These are phyloP conservation scores for Neoitamus cyanurus DNA, from an alignment of 2,888 invertebrate genomes.

Conservation along the genomic window DNA sequence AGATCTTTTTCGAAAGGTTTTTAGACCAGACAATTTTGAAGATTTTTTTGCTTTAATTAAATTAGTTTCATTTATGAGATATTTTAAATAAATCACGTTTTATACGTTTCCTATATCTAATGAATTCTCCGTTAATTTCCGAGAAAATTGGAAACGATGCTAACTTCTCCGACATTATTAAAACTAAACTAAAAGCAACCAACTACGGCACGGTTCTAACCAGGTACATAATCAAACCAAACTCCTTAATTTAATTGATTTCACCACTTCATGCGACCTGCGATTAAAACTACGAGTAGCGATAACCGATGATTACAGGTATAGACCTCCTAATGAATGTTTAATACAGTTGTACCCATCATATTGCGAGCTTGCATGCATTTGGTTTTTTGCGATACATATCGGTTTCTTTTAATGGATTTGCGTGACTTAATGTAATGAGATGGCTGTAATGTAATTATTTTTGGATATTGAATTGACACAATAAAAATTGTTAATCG, in stretches of 20 bases:
- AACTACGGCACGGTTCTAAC: not conserved
- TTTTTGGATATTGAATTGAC: too few relatives aligned
- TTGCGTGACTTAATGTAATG: too few relatives aligned
- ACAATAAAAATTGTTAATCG: too few relatives aligned
- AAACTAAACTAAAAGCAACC: not conserved
- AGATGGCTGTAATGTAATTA: too few relatives aligned
- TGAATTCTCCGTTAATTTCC: not conserved
- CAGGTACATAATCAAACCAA: not conserved
- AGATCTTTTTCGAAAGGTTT: not conserved
- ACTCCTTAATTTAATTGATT: not conserved
- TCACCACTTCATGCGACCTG: not conserved
- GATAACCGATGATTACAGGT: not conserved
- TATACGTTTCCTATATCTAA: not conserved
- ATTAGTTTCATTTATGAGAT: not conserved
- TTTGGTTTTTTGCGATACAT: too few relatives aligned
- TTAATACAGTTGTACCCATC: too few relatives aligned
- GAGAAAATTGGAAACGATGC: not conserved
- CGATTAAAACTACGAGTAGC: not conserved
- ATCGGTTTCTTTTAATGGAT: too few relatives aligned
- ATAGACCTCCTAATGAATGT: not conserved
- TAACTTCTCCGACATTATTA: not conserved
- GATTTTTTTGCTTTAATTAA: not conserved
- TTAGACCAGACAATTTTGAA: not conserved
- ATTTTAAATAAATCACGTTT: not conserved
- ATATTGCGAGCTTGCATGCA: too few relatives aligned